phyloP scores from a whole-genome alignment of 2,113 vertebrate genomes.

The Myocastor coypus region DNA sequence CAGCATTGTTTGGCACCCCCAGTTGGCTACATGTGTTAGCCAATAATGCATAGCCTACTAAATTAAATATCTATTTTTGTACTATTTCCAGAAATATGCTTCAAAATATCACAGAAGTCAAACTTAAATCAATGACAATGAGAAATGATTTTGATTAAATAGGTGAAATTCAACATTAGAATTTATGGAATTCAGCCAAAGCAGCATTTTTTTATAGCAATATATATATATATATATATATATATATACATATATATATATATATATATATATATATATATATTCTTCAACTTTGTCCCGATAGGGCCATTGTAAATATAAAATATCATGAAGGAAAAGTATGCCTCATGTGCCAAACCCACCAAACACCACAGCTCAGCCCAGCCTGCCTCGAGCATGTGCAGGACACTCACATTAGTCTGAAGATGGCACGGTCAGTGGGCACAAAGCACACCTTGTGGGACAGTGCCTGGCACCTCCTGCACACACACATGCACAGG shows the following conservation, averaged over 20 bases:
- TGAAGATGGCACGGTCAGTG: neutral
- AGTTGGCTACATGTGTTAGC: neutral
- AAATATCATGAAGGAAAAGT: neutral
- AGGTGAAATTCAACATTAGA: neutral
- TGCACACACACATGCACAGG: neutral
- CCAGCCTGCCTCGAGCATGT: neutral
- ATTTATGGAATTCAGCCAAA: neutral
- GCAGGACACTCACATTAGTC: neutral
- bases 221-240: neutral
- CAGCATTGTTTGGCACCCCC: neutral
- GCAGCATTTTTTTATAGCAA: neutral
- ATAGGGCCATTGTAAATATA: neutral
- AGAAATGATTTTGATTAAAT: neutral
- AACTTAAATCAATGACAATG: neutral
- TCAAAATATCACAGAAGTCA: neutral
- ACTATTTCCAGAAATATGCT: neutral
- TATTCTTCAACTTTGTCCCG: neutral
- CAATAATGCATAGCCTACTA: neutral
- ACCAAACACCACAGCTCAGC: no score
- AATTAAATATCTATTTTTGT: neutral
- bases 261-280: neutral
- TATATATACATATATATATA: neutral
- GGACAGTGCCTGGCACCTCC: neutral
- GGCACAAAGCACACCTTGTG: no score
- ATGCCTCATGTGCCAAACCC: neutral